These are phyloP conservation scores for Telmatochromis sp. DNA, from an alignment of 2,113 vertebrate species.

Conservation along the genomic window DNA sequence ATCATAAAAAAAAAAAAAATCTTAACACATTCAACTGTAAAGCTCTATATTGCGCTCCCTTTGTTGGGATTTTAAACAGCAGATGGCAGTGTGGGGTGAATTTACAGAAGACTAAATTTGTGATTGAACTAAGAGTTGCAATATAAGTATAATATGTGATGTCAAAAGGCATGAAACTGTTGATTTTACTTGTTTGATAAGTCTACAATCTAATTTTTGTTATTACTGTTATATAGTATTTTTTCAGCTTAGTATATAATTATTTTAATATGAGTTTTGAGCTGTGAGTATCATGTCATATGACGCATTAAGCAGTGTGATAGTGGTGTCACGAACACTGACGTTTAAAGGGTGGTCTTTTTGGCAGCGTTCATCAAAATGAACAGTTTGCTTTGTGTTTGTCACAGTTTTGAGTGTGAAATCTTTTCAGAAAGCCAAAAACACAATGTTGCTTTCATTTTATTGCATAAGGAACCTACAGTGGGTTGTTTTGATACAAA, in stretches of 20 bases:
- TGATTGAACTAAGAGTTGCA: background rate
- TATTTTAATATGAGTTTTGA: background rate
- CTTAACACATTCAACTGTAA: background rate
- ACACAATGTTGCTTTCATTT: background rate
- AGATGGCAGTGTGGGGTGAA: slow-evolving; percentile 48
- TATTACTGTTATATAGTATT: background rate
- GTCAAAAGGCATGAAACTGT: background rate
- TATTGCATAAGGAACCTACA: background rate
- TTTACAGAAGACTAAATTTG: background rate
- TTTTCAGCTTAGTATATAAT: background rate
- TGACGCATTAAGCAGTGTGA: slow-evolving; percentile 12
- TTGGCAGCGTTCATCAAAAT: background rate
- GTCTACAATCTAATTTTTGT: background rate
- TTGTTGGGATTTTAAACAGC: background rate
- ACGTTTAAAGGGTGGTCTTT: background rate
- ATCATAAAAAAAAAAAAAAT: no score
- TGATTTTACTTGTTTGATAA: background rate
- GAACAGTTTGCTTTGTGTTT: background rate
- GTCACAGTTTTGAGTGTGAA: background rate
- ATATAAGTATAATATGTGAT: background rate
- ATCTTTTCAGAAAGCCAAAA: background rate
- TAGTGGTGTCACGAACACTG: background rate
- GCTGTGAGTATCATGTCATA: background rate
- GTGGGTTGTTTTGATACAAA: background rate
- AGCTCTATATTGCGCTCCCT: background rate